A percentile compares a stretch with the other conserved stretches of the same genome.
phyloP scores from a whole-genome alignment of 2,113 vertebrate genomes.

The Notarius lentiginosus region DNA sequence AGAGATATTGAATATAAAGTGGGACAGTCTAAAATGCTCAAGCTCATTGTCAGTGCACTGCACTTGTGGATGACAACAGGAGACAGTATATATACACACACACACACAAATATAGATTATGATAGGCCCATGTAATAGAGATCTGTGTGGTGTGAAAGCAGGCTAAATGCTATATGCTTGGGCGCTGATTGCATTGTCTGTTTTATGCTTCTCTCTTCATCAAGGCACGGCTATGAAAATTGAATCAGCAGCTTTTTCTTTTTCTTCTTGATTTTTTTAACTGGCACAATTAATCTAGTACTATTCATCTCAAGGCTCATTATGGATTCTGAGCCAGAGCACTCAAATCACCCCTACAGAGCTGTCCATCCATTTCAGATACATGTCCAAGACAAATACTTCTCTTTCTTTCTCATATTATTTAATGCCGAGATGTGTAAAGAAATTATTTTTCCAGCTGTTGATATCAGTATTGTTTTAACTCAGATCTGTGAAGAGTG shows the following conservation, averaged over 20 bases:
- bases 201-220: slow-evolving; percentile 4
- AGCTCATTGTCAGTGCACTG: not conserved
- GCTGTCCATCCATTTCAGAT: not conserved
- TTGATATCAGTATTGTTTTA: not conserved
- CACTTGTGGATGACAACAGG: not conserved
- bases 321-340: not conserved
- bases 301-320: not conserved
- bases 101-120: not conserved
- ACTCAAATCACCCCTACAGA: not conserved
- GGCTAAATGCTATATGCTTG: not conserved
- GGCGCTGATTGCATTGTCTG: slow-evolving; percentile 1
- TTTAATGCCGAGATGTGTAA: not conserved
- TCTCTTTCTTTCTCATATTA: not conserved
- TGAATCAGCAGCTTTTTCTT: not conserved
- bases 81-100: not conserved
- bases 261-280: slow-evolving; percentile 1
- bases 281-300: not conserved
- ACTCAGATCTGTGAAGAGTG: not conserved
- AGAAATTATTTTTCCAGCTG: not conserved
- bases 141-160: not conserved
- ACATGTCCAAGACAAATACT: not conserved
- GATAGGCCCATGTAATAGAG: not conserved
- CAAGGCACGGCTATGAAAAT: not conserved
- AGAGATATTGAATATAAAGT: not conserved
- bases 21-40: not conserved